A percentile compares a stretch with the other conserved stretches of the same genome.
phyloP scores from a whole-genome alignment of 2,113 vertebrate species.

The Gavialis gangeticus region DNA sequence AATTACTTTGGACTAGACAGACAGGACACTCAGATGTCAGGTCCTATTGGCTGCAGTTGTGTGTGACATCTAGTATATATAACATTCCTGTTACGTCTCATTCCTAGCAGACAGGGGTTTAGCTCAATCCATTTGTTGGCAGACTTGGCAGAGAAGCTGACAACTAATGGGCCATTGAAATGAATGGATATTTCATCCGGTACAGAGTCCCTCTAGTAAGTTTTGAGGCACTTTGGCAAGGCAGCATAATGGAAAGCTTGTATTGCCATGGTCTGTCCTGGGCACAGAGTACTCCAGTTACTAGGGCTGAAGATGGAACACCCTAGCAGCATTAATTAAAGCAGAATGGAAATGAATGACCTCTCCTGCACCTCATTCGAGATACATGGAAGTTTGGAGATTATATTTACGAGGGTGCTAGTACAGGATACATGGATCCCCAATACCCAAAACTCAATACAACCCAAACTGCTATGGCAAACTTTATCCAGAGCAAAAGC shows the following conservation, averaged over 20 bases:
- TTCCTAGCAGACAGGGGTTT: neutral
- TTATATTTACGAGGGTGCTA: neutral
- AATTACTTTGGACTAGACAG: accelerated
- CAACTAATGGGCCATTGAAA: neutral
- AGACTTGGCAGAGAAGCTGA: neutral
- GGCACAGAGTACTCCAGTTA: neutral
- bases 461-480: neutral
- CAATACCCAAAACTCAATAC: neutral
- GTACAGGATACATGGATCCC: neutral
- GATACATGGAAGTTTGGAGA: neutral
- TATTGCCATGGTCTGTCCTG: accelerated
- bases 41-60: neutral
- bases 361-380: neutral
- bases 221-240: neutral
- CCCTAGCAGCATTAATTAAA: neutral
- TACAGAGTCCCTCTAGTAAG: neutral
- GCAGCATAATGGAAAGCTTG: neutral
- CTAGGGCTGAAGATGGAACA: neutral
- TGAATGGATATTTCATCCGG: neutral
- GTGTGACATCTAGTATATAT: neutral
- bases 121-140: neutral
- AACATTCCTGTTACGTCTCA: accelerated
- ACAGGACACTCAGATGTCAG: neutral
- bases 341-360: neutral
- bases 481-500: neutral